Base-by-base conservation (phyloP, 2,888 invertebrate genomes). In the Diadegma fenestrale region DNA sequence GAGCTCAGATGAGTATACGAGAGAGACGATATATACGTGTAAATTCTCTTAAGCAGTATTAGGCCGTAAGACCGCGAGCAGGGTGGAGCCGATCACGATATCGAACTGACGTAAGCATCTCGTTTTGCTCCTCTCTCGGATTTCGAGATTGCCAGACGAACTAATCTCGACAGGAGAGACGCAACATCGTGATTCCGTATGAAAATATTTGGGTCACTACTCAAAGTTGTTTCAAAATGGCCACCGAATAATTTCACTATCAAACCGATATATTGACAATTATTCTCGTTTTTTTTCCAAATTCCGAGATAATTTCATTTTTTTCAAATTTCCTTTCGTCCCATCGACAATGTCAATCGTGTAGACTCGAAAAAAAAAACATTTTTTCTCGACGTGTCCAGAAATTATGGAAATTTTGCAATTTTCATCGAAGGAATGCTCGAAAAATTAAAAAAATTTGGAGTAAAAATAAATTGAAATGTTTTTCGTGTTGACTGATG, bases 51-150 rank as follows among this genome's bases (percentile, higher is more conserved):
- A 43, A 81, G 69, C 61, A 69, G 71, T 51, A 69, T 82, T 82
- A 48, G 76, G 80, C 66, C 64, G 77, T 51, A 63, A 73, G 68
- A 84, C n/a, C n/a, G 81, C 80, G 77, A 90, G 88, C 89, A 92
- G 93, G 93, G 93, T 93, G 93, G 93, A 92, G 93, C 90, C 90
- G 90, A 93, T 93, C 93, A 94, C 93, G 93, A 93, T 86, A 86
- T 90, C 90, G 89, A 89, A 91, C 91, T 91, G 92, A 92, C 92
- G 92, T 91, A 92, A 92, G 92, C 91, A 91, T 92, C 91, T 92
- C 88, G 90, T 90, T 85, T 64, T 90, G 89, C 89, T 90, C 89
- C 89, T 90, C 91, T 90, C 89, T 63, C 51, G 63, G 45, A 88
- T 88, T 61, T 75, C 76, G 30, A 48, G 81, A 85, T 82, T 82